A percentile compares a stretch with the other conserved stretches of the same genome.
Evolutionary conservation across 2,113 vertebrate genomes (phyloP).

Genomic region (Neodontobutis hainanensis): DNA sequence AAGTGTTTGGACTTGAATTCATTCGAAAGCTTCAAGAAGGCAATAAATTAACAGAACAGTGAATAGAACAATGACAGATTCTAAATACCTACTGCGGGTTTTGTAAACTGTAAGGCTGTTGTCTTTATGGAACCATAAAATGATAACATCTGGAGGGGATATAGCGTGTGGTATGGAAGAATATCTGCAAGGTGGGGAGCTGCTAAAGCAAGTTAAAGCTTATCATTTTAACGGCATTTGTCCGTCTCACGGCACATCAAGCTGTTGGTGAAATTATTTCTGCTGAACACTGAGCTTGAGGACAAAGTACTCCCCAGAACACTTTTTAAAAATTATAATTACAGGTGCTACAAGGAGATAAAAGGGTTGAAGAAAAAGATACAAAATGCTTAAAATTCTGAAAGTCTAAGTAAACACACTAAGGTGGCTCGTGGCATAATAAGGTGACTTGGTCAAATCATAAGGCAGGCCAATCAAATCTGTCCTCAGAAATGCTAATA

Average conservation of each 20-base stretch:
- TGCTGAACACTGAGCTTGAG: conserved; percentile 29
- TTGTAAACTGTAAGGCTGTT: too few species aligned
- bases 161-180: not conserved
- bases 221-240: conserved; percentile 16
- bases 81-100: not conserved
- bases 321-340: conserved; percentile 55
- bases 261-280: conserved; percentile 36
- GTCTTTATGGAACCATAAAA: too few species aligned
- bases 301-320: not conserved
- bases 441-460: too few species aligned
- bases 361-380: conserved; percentile 13
- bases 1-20: conserved; percentile 29
- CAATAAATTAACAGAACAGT: conserved; percentile 33
- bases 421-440: too few species aligned
- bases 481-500: too few species aligned
- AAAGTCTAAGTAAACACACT: conserved; percentile 1
- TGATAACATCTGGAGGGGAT: conserved; percentile 12
- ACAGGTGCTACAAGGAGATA: conserved; percentile 29
- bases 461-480: too few species aligned
- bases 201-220: conserved; percentile 4
- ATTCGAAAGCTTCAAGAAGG: conserved; percentile 38
- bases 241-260: conserved; percentile 31
- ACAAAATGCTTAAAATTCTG: conserved; percentile 13
- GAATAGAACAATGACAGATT: not conserved
- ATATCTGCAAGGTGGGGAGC: not conserved